Base-by-base conservation (phyloP, 2,113 vertebrate genomes). In the Rissa tridactyla region DNA sequence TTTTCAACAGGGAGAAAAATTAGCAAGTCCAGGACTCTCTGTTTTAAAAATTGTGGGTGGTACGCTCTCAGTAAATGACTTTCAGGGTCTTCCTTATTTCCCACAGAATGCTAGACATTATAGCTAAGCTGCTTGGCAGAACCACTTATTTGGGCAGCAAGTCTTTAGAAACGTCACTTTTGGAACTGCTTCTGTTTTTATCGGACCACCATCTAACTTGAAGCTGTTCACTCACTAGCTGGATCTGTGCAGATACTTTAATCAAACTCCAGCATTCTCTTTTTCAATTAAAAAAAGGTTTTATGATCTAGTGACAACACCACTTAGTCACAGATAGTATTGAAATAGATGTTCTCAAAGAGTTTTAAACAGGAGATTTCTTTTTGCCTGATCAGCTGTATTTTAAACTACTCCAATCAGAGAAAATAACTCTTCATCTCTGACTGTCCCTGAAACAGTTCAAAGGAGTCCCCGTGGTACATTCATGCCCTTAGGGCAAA, bases 361-460 rank as follows among this genome's bases (percentile, higher is more conserved):
- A 64, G 30, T 77, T 71, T 94, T 96, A 79, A 87, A 61, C 8
- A 30, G 15, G 40, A 85, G 61, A 68, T 75, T 64, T 65, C 38
- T 92, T 95, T 95, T 95, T 82, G 38, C 54, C 30, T 85, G 9
- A 3, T 94, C 81, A 94, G 79, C 81, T 93, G 7, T 87, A 79
- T 90, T 87, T 89, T 93, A 85, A 94, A 87, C 44, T 75, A 13
- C 40, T 64, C 22, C 42, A 91, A 2, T 3, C 47, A n/a, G 7
- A 91, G 47, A 96, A 94, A 81, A 84, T 71, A 85, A 38, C 21
- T 94, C 61, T 88, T 90, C 70, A 85, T 93, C 22, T 91, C 73
- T 2, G 3, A 72, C 40, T 80, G 62, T 65, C 57, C 52, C 82
- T 80, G 70, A 58, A 92, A 54, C 21, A 85, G 61, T 80, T 92